Percentiles rank a stretch among this genome's conserved stretches.
These are phyloP conservation scores for Gymnopithys bicolor DNA, from an alignment of 2,797 vertebrate species.

Conservation along the genomic window DNA sequence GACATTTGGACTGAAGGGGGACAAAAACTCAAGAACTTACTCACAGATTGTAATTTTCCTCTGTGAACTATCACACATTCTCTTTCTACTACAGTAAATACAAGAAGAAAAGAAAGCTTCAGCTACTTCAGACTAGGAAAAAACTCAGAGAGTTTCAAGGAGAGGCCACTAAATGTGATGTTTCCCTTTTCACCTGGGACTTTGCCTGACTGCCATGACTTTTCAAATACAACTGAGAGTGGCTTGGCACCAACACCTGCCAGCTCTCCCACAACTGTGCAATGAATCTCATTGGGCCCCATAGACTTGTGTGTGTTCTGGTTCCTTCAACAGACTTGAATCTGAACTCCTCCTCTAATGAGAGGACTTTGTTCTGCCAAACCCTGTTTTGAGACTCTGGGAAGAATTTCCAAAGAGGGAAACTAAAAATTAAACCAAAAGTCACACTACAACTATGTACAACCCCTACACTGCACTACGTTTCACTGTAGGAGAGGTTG, in stretches of 20 bases:
- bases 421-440: background rate
- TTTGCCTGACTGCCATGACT: background rate
- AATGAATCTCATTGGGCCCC: background rate
- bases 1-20: background rate
- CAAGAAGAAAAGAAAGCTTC: background rate
- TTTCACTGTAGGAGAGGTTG: background rate
- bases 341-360: background rate
- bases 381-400: background rate
- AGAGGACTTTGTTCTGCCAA: background rate
- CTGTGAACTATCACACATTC: background rate
- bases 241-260: background rate
- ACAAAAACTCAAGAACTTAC: background rate
- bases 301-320: background rate
- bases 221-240: background rate
- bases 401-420: background rate
- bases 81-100: background rate
- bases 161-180: background rate
- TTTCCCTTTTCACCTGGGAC: background rate
- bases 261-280: background rate
- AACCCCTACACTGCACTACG: background rate
- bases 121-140: background rate
- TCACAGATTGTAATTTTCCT: background rate
- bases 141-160: background rate
- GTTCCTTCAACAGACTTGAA: background rate
- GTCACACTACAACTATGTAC: background rate